Percentiles rank a stretch among this genome's conserved stretches.
These are phyloP conservation scores for Hydrolagus colliei DNA, from an alignment of 2,797 vertebrate genomes.

Conservation along the genomic window DNA sequence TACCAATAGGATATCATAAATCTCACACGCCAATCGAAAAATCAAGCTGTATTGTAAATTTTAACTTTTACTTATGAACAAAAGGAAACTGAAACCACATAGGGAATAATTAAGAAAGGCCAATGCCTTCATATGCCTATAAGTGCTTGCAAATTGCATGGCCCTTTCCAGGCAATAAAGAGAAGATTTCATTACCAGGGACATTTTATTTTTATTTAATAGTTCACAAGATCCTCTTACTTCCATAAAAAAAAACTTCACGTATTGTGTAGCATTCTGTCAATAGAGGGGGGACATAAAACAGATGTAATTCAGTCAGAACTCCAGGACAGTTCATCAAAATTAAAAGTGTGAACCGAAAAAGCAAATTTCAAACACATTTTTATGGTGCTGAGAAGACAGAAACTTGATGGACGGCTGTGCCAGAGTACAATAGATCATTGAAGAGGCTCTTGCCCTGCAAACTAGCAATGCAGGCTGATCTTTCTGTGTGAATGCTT, in stretches of 20 bases:
- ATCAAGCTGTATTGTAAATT: neutral
- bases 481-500: neutral
- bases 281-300: neutral
- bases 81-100: neutral
- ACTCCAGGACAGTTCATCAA: conserved; percentile 1
- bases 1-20: neutral
- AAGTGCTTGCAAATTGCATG: neutral
- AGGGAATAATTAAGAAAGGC: conserved; percentile 3
- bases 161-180: conserved; percentile 16
- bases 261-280: neutral
- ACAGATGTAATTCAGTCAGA: conserved; percentile 25
- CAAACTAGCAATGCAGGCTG: neutral
- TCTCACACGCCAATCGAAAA: neutral
- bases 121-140: conserved; percentile 21
- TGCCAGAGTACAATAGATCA: neutral
- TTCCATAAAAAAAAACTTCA: conserved; percentile 24
- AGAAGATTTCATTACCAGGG: conserved; percentile 9
- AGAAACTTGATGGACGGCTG: too few species aligned
- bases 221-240: neutral
- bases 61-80: neutral
- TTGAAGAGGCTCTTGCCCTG: neutral
- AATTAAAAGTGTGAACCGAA: conserved; percentile 5
- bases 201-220: neutral
- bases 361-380: neutral
- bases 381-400: neutral